Evolutionary conservation across 2,888 invertebrate species (phyloP), one percentile per base, ranked within the genome.

Genomic region (Amblyjoppa proteus): DNA sequence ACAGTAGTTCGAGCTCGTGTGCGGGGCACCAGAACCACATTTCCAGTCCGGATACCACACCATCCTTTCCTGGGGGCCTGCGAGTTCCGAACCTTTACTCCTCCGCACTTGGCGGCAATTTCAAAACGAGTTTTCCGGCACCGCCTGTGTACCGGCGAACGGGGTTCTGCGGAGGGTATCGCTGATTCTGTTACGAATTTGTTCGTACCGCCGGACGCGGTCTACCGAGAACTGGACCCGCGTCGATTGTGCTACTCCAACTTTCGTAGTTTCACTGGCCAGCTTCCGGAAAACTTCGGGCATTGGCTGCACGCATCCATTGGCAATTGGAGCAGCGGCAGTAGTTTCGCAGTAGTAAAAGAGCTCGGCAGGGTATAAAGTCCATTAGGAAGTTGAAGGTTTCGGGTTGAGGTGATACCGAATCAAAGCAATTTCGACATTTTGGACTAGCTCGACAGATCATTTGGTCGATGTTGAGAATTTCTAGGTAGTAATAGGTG

Each of bases 381-480:
- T 88, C 80, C 85, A 87, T 87, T 89, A 88, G 82, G 86, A 89
- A 88, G 87, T 89, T 76, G 80, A 80, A 79, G 68, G 69, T 49
- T n/a, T n/a, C 1, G 45, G 49, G 61, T 76, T 73, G 73, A 80
- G 86, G 74, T 87, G 80, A 83, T 83, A 61, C 49, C 56, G 64
- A 88, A 88, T 88, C 87, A 86, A 88, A 87, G 87, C 87, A 88
- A 88, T 87, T 86, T 81, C 76, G 86, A 82, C 86, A 87, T 86
- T 80, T 80, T 71, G 34, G 86, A 28, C 58, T 58, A 87, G 86
- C 82, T 86, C 77, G 87, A 88, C 86, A 13, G 25, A 58, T 58
- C 58, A 28, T 58, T 58, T 4, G 58, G 13, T 25, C 58, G 58
- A 58, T 4, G 4, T 58, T 28, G 58, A 28, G 58, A 58, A 28